A percentile compares a stretch with the other conserved stretches of the same genome.
Evolutionary conservation across 2,113 vertebrate genomes (phyloP).

Genomic region (Coptodon rendalli): DNA sequence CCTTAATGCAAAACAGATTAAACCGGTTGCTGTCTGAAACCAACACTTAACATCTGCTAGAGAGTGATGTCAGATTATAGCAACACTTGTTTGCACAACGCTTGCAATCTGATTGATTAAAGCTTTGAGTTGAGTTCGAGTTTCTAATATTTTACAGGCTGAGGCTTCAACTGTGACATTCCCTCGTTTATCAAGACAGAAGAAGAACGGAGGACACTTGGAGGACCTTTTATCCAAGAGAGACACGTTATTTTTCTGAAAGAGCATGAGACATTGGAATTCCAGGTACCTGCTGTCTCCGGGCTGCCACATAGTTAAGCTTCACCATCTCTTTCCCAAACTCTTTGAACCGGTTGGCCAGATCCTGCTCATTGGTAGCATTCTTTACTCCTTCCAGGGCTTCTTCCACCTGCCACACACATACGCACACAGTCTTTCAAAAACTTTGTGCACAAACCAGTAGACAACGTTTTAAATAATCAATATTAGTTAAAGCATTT

Average conservation of each 20-base stretch:
- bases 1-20: not conserved
- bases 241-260: not conserved
- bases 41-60: not conserved
- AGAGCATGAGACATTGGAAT: not conserved
- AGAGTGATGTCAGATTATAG: not conserved
- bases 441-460: not conserved
- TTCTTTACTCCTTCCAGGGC: constrained; percentile 94
- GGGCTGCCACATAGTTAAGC: constrained; percentile 94
- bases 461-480: not conserved
- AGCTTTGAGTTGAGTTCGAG: not conserved
- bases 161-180: not conserved
- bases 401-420: constrained; percentile 83
- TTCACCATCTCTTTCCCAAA: constrained; percentile 99
- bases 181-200: not conserved
- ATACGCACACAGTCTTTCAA: not conserved
- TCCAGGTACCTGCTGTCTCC: constrained; percentile 87
- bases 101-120: not conserved
- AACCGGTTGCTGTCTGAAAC: not conserved
- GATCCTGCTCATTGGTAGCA: constrained; percentile 94
- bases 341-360: constrained; percentile 96
- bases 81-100: not conserved
- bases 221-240: not conserved
- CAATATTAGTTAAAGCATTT: not conserved
- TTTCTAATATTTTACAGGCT: not conserved
- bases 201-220: not conserved